Base-by-base conservation (phyloP, 2,888 invertebrate genomes). In the Lordiphosa fenestrarum region DNA sequence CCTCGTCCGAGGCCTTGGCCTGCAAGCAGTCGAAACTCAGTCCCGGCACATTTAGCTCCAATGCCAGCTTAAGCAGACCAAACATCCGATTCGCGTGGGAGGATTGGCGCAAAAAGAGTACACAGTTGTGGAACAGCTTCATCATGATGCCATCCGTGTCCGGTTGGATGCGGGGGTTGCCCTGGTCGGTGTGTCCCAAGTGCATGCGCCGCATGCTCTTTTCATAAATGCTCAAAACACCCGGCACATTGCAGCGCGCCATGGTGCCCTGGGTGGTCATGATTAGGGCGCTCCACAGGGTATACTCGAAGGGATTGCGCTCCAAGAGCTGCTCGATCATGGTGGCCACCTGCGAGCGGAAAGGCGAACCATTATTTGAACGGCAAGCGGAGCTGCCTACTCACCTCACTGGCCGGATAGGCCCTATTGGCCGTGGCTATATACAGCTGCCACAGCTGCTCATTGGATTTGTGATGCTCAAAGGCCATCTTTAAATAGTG, bases 21-120 rank as follows among this genome's bases (percentile, higher is more conserved):
- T 74, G 75, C 13, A 88, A 63, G 36, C 73, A 85, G 30, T 87
- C 82, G 56, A 91, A 88, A 76, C 76, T 88, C 59, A 89, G 80
- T 0, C 87, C 87, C 0, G 91, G 90, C 64, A 94, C 90, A 90
- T 94, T 94, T 69, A 95, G 89, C 69, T 93, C 92, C 30, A 94
- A 89, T 76, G 93, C 93, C 84, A 95, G 89, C 84, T 93, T 92
- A 44, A 95, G 87, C 36, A 94, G 90, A 65, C 93, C 92, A 92
- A 94, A 94, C 78, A 95, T 92, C 78, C 92, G 93, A 89, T 95
- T 95, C 91, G 93, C 93, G 57, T 94, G 91, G 1, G 95, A 95
- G 6, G 93, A 92, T 81, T 95, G 95, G 50, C 93, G 91, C 15
- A 94, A 85, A 83, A 94, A 94, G 3, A 92, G 78, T 66, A 86